phyloP scores from a whole-genome alignment of 2,888 invertebrate genomes.

The Ferdinandea cuprea region DNA sequence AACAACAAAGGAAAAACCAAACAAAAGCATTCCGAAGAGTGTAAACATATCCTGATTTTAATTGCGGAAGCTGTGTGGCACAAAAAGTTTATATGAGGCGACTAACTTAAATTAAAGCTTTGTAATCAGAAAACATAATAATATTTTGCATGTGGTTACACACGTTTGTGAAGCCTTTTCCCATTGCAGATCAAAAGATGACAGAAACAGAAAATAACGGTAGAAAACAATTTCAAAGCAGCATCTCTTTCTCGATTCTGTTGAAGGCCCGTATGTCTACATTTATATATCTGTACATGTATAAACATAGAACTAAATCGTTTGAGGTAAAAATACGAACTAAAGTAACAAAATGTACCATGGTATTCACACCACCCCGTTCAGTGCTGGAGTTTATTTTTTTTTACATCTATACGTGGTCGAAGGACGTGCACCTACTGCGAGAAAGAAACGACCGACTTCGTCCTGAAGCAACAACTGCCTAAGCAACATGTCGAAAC shows the following conservation, averaged over 20 bases:
- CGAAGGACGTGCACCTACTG: conserved; percentile 50
- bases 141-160: conserved; percentile 58
- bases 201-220: conserved; percentile 22
- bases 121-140: conserved; percentile 51
- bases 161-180: conserved; percentile 39
- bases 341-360: conserved; percentile 44
- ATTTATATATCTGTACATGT: conserved; percentile 13
- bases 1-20: conserved; percentile 19
- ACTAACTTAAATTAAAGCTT: conserved; percentile 57
- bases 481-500: conserved; percentile 68
- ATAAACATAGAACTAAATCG: conserved; percentile 42
- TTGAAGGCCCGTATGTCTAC: conserved; percentile 11
- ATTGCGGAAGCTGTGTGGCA: conserved; percentile 60
- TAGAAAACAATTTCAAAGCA: conserved; percentile 9
- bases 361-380: conserved; percentile 24
- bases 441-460: conserved; percentile 11
- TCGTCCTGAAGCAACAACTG: conserved; percentile 70
- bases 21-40: conserved; percentile 23
- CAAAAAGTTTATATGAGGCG: conserved; percentile 50
- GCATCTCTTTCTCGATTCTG: conserved; percentile 9
- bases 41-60: conserved; percentile 60
- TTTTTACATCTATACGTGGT: conserved; percentile 34
- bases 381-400: not conserved
- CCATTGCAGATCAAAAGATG: conserved; percentile 23
- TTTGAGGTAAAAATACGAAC: conserved; percentile 44